Evolutionary conservation across 2,888 invertebrate species (phyloP).

Genomic region (Frankliniella intonsa): DNA sequence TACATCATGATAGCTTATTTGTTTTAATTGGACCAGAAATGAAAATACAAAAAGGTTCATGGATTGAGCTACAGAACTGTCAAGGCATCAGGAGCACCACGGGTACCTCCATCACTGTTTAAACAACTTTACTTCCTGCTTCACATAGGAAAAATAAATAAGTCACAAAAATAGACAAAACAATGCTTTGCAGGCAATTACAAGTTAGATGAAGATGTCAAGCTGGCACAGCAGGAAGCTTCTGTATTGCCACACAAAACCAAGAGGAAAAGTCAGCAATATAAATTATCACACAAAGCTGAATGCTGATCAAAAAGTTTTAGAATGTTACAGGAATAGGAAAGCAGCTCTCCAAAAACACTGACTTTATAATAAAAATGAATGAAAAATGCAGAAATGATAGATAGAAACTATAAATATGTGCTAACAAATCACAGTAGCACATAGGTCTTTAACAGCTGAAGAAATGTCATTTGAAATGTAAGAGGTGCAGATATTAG

Average conservation of each 20-base stretch:
- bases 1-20: neutral
- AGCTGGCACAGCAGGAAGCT: constrained; percentile 4
- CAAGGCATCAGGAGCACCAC: neutral
- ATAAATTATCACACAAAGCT: neutral
- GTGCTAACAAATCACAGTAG: neutral
- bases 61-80: neutral
- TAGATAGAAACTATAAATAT: neutral
- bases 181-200: neutral
- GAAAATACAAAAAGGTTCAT: neutral
- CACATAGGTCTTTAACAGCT: neutral
- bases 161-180: constrained; percentile 14
- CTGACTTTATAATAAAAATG: neutral
- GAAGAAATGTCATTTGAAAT: neutral
- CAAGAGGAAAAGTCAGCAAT: neutral
- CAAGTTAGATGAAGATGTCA: constrained; percentile 3
- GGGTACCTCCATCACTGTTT: neutral
- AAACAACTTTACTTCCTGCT: neutral
- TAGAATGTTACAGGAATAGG: constrained; percentile 6
- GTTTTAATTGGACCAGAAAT: neutral
- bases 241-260: neutral
- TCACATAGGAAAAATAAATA: neutral
- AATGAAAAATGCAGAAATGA: neutral
- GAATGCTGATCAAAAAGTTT: neutral
- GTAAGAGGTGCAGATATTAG: neutral
- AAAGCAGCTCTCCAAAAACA: neutral